A percentile compares a stretch with the other conserved stretches of the same genome.
Evolutionary conservation across 2,888 invertebrate species (phyloP).

Genomic region (Aporophyla lueneburgensis): DNA sequence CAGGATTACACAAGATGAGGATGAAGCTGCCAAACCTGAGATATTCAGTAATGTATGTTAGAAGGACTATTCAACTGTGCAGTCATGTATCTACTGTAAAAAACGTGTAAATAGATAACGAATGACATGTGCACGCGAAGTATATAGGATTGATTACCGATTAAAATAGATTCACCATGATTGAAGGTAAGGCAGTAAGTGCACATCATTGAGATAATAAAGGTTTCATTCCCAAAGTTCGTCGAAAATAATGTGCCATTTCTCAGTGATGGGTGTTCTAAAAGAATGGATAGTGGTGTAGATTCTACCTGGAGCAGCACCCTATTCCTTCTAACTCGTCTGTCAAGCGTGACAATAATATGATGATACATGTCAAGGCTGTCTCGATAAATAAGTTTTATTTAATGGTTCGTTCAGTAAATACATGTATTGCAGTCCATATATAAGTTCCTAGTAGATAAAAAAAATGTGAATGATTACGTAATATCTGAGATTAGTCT

Average conservation of each 20-base stretch:
- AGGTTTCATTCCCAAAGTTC: no score
- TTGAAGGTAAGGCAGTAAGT: neutral
- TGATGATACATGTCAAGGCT: neutral
- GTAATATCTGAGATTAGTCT: slow-evolving; percentile 13
- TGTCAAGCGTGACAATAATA: neutral
- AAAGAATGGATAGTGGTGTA: neutral
- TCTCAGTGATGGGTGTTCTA: neutral
- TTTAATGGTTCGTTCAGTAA: neutral
- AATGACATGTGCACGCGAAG: slow-evolving; percentile 1
- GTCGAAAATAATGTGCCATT: neutral
- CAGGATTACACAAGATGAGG: neutral
- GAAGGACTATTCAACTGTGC: slow-evolving; percentile 4
- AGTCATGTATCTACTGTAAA: slow-evolving; percentile 5
- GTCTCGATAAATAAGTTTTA: neutral
- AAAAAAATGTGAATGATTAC: slow-evolving; percentile 20
- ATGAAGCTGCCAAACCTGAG: neutral
- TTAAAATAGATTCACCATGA: neutral
- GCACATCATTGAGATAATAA: neutral
- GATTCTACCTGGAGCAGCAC: neutral
- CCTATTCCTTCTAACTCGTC: neutral
- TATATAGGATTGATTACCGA: neutral
- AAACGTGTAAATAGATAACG: slow-evolving; percentile 4
- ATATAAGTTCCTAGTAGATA: neutral
- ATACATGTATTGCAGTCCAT: neutral
- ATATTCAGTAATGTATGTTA: neutral